These are phyloP conservation scores for Endotricha flammealis DNA, from an alignment of 2,888 invertebrate genomes.

Conservation along the genomic window DNA sequence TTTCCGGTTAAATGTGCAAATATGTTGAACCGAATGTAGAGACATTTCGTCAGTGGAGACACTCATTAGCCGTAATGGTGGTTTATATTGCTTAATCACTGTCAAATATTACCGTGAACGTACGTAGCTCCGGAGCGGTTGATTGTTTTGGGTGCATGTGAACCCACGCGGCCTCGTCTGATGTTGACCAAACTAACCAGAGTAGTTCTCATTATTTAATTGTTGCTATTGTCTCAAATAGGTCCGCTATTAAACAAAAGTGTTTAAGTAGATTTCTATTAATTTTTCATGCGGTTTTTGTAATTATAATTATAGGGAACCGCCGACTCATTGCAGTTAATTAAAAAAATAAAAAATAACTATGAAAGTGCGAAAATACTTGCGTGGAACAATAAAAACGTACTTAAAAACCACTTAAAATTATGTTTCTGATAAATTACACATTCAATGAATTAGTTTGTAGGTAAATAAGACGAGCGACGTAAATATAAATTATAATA, in stretches of 20 bases:
- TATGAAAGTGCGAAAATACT: slow-evolving; percentile 8
- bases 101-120: slow-evolving; percentile 13
- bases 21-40: too few relatives aligned
- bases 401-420: slow-evolving; percentile 3
- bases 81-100: slow-evolving; percentile 20
- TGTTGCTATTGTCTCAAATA: slow-evolving; percentile 60
- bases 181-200: slow-evolving; percentile 55
- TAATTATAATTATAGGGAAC: slow-evolving; percentile 24
- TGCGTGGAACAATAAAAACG: slow-evolving; percentile 4
- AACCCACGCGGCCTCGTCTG: slow-evolving; percentile 49
- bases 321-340: slow-evolving; percentile 27
- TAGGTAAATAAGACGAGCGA: too few relatives aligned
- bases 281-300: slow-evolving; percentile 49
- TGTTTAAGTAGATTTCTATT: slow-evolving; percentile 62
- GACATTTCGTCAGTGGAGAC: too few relatives aligned
- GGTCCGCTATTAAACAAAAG: slow-evolving; percentile 60
- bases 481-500: too few relatives aligned
- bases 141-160: slow-evolving; percentile 35
- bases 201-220: slow-evolving; percentile 69
- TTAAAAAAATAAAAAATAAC: slow-evolving; percentile 9
- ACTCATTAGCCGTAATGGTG: slow-evolving; percentile 1
- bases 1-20: too few relatives aligned
- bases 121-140: slow-evolving; percentile 12
- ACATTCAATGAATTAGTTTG: too few relatives aligned
- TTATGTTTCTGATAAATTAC: too few relatives aligned